Evolutionary conservation across 64 coral and sea anemone species (phyloP), one percentile per base, ranked within the genome.

Genomic region (Stichodactyla mertensii): DNA sequence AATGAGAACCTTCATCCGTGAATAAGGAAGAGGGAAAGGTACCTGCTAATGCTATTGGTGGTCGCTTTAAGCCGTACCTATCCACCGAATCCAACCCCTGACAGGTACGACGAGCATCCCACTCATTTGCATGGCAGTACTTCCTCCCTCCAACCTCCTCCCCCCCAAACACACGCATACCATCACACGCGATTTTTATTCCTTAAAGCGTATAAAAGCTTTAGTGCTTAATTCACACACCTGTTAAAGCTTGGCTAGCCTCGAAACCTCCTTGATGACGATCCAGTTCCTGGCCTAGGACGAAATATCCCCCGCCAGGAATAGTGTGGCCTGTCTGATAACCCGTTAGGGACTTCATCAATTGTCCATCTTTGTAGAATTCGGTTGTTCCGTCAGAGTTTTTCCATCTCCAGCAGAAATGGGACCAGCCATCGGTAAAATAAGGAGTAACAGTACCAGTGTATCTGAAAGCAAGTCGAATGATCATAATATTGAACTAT

Each of bases 281-380:
- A 18, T 89, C 88, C 62, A 82, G 20, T 18, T 89, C 88, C 6
- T 89, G 88, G 9, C 88, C 88, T 5, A 89, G 58, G 18, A 89
- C 31, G 15, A 89, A 71, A 16, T 55, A 23, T 16, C 88, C 88
- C 23, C 27, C 52, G 11, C 79, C 88, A 10, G 16, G 31, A n/a
- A 89, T 83, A 16, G 79, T 69, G 9, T 82, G 52, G 51, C 79
- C 88, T 2, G 51, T 83, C 36, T 26, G 0, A 20, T 82, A 83
- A 74, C 12, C 24, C 27, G 57, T 26, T 13, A 12, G 4, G 6
- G 51, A 69, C 55, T 12, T 6, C 45, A 69, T 0, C 58, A 15
- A 19, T 4, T 18, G 20, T 11, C 80, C 88, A 55, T 83, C 59
- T 51, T 64, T 61, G 54, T 16, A 70, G 1, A 54, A 14, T 15